phyloP scores from a whole-genome alignment of 2,113 vertebrate species.

The Sander lucioperca region DNA sequence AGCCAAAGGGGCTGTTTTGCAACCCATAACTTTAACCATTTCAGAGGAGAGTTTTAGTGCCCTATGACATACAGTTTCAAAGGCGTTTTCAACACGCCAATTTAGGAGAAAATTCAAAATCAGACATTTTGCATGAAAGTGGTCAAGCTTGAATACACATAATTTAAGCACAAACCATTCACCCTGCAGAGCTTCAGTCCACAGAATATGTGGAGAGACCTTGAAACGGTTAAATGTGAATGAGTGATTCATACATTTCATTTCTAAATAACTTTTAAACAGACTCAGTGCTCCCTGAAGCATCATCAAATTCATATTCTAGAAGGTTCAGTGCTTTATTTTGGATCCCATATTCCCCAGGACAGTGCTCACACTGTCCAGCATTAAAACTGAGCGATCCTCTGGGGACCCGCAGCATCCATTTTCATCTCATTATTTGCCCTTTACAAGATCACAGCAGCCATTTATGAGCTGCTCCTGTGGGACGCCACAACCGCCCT shows the following conservation, averaged over 20 bases:
- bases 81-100: background rate
- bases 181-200: background rate
- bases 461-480: constrained; percentile 52
- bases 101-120: background rate
- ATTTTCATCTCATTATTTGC: constrained; percentile 51
- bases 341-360: constrained; percentile 1
- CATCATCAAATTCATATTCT: constrained; percentile 10
- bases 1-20: too few species aligned
- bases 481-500: constrained; percentile 11
- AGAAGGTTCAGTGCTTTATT: constrained; percentile 14
- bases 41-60: background rate
- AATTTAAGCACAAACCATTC: background rate
- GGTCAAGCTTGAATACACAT: background rate
- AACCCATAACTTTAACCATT: background rate
- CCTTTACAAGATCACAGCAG: constrained; percentile 73
- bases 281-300: background rate
- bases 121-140: background rate
- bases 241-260: background rate
- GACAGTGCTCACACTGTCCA: too few species aligned
- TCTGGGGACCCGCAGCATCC: constrained; percentile 30
- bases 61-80: background rate
- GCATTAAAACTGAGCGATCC: constrained; percentile 13
- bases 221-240: background rate
- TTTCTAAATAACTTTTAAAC: background rate
- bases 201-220: background rate